Evolutionary conservation across 2,888 invertebrate species (phyloP), one percentile per base, ranked within the genome.

Genomic region (Lithophane semibrunnea): DNA sequence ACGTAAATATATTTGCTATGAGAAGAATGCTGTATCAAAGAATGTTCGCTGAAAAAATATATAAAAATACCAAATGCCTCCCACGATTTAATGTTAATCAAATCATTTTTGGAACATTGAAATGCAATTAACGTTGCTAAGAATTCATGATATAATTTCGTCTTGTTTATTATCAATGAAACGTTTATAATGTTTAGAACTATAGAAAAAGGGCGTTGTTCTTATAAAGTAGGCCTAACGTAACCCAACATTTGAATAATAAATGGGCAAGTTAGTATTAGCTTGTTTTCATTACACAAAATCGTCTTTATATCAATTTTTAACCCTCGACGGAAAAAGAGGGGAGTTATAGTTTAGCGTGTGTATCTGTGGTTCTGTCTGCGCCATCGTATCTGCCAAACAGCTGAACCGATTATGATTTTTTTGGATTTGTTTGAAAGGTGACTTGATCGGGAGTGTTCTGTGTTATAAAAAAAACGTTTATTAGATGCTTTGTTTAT

Each of bases 21-120:
- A 73, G 54, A 87, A 87, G 75, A 86, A 82, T 79, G 66, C 63
- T 61, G 13, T 67, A 61, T 66, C 37, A 74, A 74, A 82, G 68
- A 75, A 74, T 66, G 10, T 71, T 77, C 18, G 8, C 61, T 42
- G 37, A 56, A 69, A 79, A 66, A 52, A 60, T 65, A 82, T 77
- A 73, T 21, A 54, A 76, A 74, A 58, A 84, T 63, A 71, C 24
- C 29, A 42, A 72, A 77, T 73, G 3, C 58, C 52, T 71, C 18
- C n/a, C 58, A 52, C 47, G 52, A 67, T 61, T 82, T 64, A 60
- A 79, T 42, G 63, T 76, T 79, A 73, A 75, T 77, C 56, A 78
- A 78, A 80, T 86, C 2, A 74, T 81, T 77, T 85, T 75, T 64
- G 58, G 67, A 74, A 56, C 79, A 60, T 71, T 21, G 18, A 21